Percentiles rank a stretch among this genome's conserved stretches.
These are phyloP conservation scores for Uromys caudimaculatus DNA, from an alignment of 2,797 vertebrate genomes.

Conservation along the genomic window DNA sequence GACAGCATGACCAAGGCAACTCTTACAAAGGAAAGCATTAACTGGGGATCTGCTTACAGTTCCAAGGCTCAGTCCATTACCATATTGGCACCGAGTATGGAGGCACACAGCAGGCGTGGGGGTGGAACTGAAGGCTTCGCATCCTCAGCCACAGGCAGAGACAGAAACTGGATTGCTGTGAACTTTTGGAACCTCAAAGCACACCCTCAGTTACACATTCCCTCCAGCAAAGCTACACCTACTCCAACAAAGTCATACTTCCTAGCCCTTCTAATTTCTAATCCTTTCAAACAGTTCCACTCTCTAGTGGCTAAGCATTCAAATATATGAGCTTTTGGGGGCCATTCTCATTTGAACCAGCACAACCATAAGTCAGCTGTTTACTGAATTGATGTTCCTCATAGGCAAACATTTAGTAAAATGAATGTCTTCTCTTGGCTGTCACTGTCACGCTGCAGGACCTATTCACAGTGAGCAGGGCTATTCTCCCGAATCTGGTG, in stretches of 20 bases:
- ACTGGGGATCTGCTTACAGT: not conserved
- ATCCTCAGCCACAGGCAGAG: not conserved
- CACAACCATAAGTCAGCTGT: not conserved
- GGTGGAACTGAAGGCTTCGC: not conserved
- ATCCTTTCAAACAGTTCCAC: not conserved
- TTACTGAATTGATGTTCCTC: not conserved
- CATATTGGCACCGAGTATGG: not conserved
- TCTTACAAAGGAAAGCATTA: not conserved
- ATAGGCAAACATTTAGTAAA: not conserved
- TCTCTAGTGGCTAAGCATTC: not conserved
- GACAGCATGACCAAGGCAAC: not conserved
- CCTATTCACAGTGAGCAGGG: not conserved
- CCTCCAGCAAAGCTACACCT: not conserved
- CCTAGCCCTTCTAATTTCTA: not conserved
- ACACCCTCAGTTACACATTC: not conserved
- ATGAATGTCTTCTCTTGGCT: not conserved
- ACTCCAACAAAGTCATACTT: not conserved
- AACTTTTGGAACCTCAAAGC: not conserved
- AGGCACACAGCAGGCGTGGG: too few species aligned
- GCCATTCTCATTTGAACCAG: not conserved
- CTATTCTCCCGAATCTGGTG: not conserved
- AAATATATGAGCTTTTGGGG: not conserved
- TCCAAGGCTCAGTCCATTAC: not conserved
- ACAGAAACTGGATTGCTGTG: not conserved
- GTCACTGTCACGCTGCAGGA: not conserved